Evolutionary conservation across 1,140 invertebrate genomes (phyloP).

Genomic region (Ceratitis capitata): DNA sequence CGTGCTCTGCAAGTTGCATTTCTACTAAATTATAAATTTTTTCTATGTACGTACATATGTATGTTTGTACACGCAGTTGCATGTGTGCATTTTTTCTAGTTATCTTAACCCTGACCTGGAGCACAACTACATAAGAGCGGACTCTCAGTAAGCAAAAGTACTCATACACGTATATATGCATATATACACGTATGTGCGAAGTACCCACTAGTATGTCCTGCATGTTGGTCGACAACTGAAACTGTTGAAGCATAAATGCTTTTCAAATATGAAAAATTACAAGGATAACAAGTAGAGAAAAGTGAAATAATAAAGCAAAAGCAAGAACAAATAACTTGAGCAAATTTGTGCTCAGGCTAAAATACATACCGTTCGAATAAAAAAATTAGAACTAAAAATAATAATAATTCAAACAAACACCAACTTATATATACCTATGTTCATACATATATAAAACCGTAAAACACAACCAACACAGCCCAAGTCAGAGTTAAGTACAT

Average conservation of each 20-base stretch:
- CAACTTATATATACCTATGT: not conserved
- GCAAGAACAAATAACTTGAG: conserved; percentile 11
- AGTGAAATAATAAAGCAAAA: not conserved
- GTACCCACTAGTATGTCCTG: not conserved
- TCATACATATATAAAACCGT: not conserved
- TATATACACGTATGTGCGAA: not conserved
- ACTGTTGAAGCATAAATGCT: conserved; percentile 30
- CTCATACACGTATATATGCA: not conserved
- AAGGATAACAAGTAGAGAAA: conserved; percentile 24
- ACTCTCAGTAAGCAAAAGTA: not conserved
- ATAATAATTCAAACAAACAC: not conserved
- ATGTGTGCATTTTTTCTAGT: not conserved
- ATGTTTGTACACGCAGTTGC: not conserved
- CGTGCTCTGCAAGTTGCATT: not conserved
- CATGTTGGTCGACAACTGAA: not conserved
- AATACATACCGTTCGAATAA: not conserved
- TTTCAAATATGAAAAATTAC: conserved; percentile 34
- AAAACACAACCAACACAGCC: not conserved
- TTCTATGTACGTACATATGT: not conserved
- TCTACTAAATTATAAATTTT: not conserved
- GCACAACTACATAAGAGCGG: not conserved
- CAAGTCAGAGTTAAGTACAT: not conserved
- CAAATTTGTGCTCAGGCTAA: conserved; percentile 10
- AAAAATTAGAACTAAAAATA: not conserved
- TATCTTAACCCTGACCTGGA: conserved; percentile 20